phyloP scores from a whole-genome alignment of 2,797 vertebrate genomes.

The Lagorchestes hirsutus region DNA sequence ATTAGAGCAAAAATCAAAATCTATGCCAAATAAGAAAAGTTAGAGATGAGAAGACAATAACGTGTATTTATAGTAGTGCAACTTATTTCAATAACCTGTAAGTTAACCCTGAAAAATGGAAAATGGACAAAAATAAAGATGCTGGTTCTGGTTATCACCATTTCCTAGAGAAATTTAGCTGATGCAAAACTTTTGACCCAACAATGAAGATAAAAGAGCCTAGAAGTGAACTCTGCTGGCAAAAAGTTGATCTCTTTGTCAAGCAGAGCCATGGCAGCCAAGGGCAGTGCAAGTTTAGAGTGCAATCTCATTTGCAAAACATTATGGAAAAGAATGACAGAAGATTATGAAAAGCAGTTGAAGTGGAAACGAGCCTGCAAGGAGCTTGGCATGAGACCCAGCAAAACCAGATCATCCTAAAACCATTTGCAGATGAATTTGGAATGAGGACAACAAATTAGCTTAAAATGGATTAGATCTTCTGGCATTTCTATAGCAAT shows the following conservation, averaged over 20 bases:
- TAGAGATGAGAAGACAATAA: background rate
- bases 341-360: conserved; percentile 14
- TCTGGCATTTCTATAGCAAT: conserved; percentile 2
- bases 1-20: background rate
- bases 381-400: conserved; percentile 9
- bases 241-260: conserved; percentile 9
- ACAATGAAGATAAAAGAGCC: background rate
- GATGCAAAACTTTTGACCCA: background rate
- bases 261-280: background rate
- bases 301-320: conserved; percentile 14
- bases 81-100: background rate
- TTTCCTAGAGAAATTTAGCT: background rate
- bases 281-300: background rate
- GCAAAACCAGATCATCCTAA: conserved; percentile 11
- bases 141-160: background rate
- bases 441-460: conserved; percentile 6
- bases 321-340: conserved; percentile 14
- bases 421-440: conserved; percentile 12
- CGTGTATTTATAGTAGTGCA: background rate
- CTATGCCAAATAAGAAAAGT: background rate
- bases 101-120: background rate
- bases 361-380: conserved; percentile 4
- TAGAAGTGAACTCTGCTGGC: background rate
- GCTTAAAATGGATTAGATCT: conserved; percentile 9
- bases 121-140: background rate